Percentiles rank a stretch among this genome's conserved stretches.
Conservation (phyloP, 2,113 vertebrate genomes). For the Rhinolophus ferrumequinum region DNA sequence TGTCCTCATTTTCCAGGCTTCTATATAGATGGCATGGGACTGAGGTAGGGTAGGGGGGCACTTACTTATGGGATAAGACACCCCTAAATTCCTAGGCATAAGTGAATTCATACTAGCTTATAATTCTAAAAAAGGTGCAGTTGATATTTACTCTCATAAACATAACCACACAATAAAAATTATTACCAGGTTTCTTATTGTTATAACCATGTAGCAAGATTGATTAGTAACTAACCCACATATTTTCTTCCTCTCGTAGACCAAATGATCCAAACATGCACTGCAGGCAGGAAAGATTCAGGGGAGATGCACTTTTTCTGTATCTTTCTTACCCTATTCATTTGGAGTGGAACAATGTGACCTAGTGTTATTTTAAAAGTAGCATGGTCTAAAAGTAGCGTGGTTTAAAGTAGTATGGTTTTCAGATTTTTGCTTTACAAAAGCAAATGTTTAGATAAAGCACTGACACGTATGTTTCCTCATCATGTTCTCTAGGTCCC, state of each 20-base stretch:
- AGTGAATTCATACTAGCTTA: background rate
- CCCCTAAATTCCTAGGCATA: background rate
- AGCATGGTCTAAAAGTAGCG: background rate
- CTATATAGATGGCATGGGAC: background rate
- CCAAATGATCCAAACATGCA: background rate
- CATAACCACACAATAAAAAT: background rate
- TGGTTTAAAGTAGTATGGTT: background rate
- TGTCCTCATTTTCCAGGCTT: conserved; percentile 36
- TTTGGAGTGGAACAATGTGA: background rate
- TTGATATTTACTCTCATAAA: background rate
- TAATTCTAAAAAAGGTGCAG: background rate
- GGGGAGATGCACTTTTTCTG: background rate
- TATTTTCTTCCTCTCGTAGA: background rate
- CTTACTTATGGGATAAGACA: background rate
- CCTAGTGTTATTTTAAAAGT: background rate
- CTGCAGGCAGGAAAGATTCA: background rate
- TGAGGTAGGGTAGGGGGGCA: fast-evolving
- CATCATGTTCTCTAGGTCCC: background rate
- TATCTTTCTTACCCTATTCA: background rate
- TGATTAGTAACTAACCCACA: background rate
- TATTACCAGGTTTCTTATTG: background rate
- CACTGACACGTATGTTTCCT: background rate
- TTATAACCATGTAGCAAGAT: background rate
- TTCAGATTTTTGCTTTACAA: background rate
- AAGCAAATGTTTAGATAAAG: background rate